Evolutionary conservation across 2,888 invertebrate genomes (phyloP), one percentile per base, ranked within the genome.

Genomic region (Chromoteleia sp.): DNA sequence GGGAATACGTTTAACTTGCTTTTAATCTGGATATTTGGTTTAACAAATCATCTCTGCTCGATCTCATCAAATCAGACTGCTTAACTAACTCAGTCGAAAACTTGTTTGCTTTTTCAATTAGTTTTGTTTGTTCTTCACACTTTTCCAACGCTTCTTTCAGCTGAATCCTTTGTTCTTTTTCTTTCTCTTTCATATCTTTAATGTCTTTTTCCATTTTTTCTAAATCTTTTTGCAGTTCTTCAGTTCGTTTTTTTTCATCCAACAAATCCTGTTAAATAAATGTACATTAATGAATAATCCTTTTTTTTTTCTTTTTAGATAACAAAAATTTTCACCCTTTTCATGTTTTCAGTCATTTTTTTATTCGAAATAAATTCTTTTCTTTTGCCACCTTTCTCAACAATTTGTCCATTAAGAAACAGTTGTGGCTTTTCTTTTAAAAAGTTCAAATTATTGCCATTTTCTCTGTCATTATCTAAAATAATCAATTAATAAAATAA

Each of bases 61-160:
- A 65, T 73, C 82, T 85, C 12, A 84, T 33, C 33, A 83, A 68
- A 21, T 87, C 83, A 7, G 85, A 82, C 54, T 85, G 84, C 59
- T 85, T 86, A 6, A 83, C 70, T 21, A 87, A 75, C 41, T 86
- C 81, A 81, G 83, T 77, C 2, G 88, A 86, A 19, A 87, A 74
- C 58, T 84, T 73, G 33, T 78, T 78, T 0, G 50, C 33, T 21
- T 56, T 78, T 7, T 71, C 71, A 33, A 73, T 82, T 36, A 85
- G 43, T 50, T 81, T 84, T 1, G 63, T 71, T 70, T 86, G 84
- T 33, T 84, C 84, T 3, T 86, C 85, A 1, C 81, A 82, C 48
- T 84, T 68, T 6, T 74, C 30, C 21, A 61, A 12, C 0, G n/a
- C 2, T 25, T 63, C 63, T 36, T 63, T 39, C 8, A 80, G 14